Percentiles rank a stretch among this genome's conserved stretches.
Conservation (phyloP, 2,113 vertebrate species). For the Corythoichthys intestinalis region DNA sequence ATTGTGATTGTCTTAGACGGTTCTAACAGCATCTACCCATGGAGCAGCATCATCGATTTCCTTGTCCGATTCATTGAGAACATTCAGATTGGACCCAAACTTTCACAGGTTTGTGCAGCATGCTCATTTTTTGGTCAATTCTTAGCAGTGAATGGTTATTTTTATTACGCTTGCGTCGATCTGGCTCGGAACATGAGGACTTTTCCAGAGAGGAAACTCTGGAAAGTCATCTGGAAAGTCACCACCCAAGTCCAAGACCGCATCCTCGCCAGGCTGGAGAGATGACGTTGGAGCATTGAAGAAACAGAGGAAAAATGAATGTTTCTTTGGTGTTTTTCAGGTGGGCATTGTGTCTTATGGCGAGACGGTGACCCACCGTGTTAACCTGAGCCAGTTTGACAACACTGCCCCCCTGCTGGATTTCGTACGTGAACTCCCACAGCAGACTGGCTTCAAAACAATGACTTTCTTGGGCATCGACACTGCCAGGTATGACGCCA, state of each 20-base stretch:
- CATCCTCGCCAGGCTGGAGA: constrained; percentile 45
- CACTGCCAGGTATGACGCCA: constrained; percentile 80
- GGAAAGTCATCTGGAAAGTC: constrained; percentile 63
- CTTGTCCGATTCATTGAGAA: constrained; percentile 79
- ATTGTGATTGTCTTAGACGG: constrained; percentile 93
- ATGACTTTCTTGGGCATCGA: constrained; percentile 91
- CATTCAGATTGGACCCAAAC: constrained; percentile 82
- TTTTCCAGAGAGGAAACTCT: constrained; percentile 62
- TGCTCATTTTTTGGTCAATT: constrained; percentile 19
- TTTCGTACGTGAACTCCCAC: constrained; percentile 73
- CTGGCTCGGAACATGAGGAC: constrained; percentile 33
- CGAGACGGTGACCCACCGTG: constrained; percentile 82
- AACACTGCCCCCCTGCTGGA: constrained; percentile 74
- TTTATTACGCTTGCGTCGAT: constrained; percentile 47
- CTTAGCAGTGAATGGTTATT: constrained; percentile 21
- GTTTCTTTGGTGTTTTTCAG: constrained; percentile 64
- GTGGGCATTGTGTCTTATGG: constrained; percentile 95
- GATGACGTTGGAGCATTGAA: constrained; percentile 19
- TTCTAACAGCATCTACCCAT: constrained; percentile 96
- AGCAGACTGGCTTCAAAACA: constrained; percentile 82
- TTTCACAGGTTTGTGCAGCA: constrained; percentile 80
- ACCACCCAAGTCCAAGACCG: constrained; percentile 44
- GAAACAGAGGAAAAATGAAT: neutral
- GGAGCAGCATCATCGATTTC: constrained; percentile 82
- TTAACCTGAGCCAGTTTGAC: constrained; percentile 86